Base-by-base conservation (phyloP, 2,113 vertebrate species). In the Pseudorasbora parva region DNA sequence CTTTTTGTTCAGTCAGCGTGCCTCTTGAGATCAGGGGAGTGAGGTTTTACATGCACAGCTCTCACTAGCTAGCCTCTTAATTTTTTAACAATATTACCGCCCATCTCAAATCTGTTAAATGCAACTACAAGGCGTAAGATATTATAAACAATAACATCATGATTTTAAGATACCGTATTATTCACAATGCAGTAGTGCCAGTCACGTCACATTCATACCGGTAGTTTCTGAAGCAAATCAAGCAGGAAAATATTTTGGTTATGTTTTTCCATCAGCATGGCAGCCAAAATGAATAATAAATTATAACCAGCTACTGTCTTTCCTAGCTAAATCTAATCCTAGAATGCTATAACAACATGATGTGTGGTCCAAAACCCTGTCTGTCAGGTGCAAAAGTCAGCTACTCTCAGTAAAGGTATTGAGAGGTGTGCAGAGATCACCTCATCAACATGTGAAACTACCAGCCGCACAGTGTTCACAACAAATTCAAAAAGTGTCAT, bases 271-370 rank as follows among this genome's bases (percentile, higher is more conserved):
- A 51, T 75, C 72, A 41, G 30, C 6, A 25, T 23, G 37, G 4
- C 6, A 27, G 69, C 37, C 41, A 49, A 41, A 62, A 81, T 66
- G 25, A 81, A 47, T 66, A 49, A 72, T 82, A 45, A 82, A 82
- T 73, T 21, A 73, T 45, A 57, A 82, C 33, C 41, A 80, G 47
- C 78, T 41, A 11, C 41, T 27, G 57, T 51, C 23, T 79, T 45
- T n/a, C 37, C 14, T 37, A 75, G 81, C 23, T 75, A 82, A 59
- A 76, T 74, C 21, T 49, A 49, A 37, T 37, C 33, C 33, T 47
- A 73, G 71, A 73, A 45, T 25, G n/a, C 12, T 30, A 74, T 12
- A 74, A 17, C 1, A 7, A 21, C 30, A 21, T n/a, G 15, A 69
- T 41, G 33, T 75, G 25, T 1, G 10, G 23, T 56, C 17, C 51